These are phyloP conservation scores for cattle (Bos taurus) DNA, from an alignment of 2,113 vertebrate species.

Conservation along the genomic window ARS-UCD2.0 NC_037347.1:5533001-5533500, in stretches of 20 bases:
- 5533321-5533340: background rate
- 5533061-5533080: accelerated
- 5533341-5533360: accelerated
- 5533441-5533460: background rate
- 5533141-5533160: background rate
- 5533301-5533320: background rate
- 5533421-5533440: accelerated
- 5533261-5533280: background rate
- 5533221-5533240: background rate
- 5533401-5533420: background rate
- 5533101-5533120: background rate
- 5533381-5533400: accelerated
- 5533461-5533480: background rate
- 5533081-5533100: background rate
- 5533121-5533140: background rate
- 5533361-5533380: background rate
- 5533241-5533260: background rate
- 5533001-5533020: background rate
- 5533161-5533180: background rate
- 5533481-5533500: background rate
- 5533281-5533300: background rate
- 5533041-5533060: background rate
- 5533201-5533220: background rate
- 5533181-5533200: background rate
- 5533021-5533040: too few species aligned